Evolutionary conservation across 2,797 vertebrate species (phyloP), one percentile per base, ranked within the genome.

Genomic region (Intellagama lesueurii): DNA sequence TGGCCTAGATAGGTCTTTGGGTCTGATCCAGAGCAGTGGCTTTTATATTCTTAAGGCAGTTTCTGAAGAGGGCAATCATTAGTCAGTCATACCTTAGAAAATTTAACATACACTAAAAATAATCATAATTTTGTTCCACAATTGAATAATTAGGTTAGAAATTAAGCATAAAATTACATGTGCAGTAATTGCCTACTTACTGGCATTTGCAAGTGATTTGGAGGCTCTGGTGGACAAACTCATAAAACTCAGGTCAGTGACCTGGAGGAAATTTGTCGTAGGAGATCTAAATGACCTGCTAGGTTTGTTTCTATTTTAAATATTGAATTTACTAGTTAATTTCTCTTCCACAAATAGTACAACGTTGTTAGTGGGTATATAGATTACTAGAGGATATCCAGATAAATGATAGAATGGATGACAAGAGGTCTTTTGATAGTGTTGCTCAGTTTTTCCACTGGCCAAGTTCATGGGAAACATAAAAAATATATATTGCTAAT

Each of bases 111-210:
- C 52, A 78, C 24, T 35, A 4, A 1, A 40, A 6, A 44, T 79
- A 35, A 11, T 68, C 8, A 4, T 0, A 0, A 35, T 26, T 28
- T 56, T 12, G 22, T 68, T 4, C 0, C 66, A 66, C 14, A 0
- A 0, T 0, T 64, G 56, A 32, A 68, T 0, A 75, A 35, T 83
- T 35, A 35, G 52, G 22, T 83, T 66, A 75, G 72, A 88, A 77
- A 88, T 52, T 40, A 87, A 64, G 56, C 30, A 28, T 76, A 81
- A 26, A 87, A 56, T 35, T 87, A 70, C 40, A 7, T 26, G 7
- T 9, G 0, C 26, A 56, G 66, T 30, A 26, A 28, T 35, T 79
- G 64, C 28, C 77, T 22, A 28, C 66, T 87, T 28, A 3, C 19
- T 87, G 5, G 9, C 16, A 24, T 44, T 49, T 40, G 26, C 32